Conservation (phyloP, 2,797 vertebrate species). For the Enteromius radiatus region DNA sequence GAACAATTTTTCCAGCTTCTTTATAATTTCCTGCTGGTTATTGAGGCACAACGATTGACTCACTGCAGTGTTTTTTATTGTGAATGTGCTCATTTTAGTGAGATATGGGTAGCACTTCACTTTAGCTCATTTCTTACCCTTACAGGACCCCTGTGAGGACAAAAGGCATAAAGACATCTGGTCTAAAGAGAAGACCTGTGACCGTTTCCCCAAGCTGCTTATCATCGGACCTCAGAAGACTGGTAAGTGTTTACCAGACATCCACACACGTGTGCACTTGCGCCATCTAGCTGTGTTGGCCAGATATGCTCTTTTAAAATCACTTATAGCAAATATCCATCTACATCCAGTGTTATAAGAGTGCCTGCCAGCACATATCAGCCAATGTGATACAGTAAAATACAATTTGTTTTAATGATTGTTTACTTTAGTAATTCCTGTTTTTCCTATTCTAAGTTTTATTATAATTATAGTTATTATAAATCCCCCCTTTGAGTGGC, state of each 20-base stretch:
- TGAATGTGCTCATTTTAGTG: conserved; percentile 25
- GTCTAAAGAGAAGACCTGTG: conserved; percentile 99
- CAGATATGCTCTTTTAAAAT: background rate
- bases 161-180: conserved; percentile 99
- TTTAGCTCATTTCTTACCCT: conserved; percentile 18
- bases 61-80: background rate
- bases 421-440: background rate
- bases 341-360: background rate
- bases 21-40: conserved; percentile 26
- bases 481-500: background rate
- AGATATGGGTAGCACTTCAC: conserved; percentile 31
- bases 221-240: conserved; percentile 99
- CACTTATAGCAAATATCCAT: background rate
- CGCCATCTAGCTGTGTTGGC: conserved; percentile 47
- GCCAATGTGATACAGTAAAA: background rate
- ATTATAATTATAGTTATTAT: background rate
- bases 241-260: conserved; percentile 75
- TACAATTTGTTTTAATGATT: background rate
- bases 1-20: conserved; percentile 26
- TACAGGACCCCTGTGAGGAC: conserved; percentile 98
- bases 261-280: conserved; percentile 17
- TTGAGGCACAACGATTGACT: conserved; percentile 30
- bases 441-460: background rate
- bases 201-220: conserved; percentile 96
- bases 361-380: background rate